Base-by-base conservation (phyloP, 92 coral and sea anemone genomes). In the Galaxea fascicularis region DNA sequence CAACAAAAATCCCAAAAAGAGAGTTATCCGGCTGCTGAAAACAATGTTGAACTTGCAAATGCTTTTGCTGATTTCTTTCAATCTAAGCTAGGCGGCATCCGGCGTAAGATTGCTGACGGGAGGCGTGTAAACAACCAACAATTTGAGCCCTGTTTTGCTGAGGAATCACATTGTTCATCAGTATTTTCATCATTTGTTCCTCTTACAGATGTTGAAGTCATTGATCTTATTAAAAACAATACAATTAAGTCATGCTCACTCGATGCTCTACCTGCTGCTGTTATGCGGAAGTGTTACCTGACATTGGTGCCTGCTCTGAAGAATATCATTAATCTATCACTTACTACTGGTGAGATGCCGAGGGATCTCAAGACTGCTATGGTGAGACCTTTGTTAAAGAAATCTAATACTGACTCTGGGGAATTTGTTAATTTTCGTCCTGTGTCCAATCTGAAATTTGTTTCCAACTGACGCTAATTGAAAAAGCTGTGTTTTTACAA, bases 361-460 rank as follows among this genome's bases (percentile, higher is more conserved):
- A n/a, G 60, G 22, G 65, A 73, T 41, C 66, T 87, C 39, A 87
- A 80, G 82, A 41, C 73, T 71, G 90, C 90, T 39, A 58, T 87
- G 59, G 22, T 73, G 51, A 10, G 39, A 27, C 90, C 86, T 21
- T 17, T 86, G 14, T 76, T 84, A 27, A 86, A 86, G 76, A 86
- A 65, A 69, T 22, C 60, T 4, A 86, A 67, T 39, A 53, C 76
- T n/a, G 78, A 85, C 30, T 52, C 49, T 75, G 89, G 46, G 9
- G 29, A 25, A 28, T 86, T 86, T 29, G 26, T 28, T 9, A 86
- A 65, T 64, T 86, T 66, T 45, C 15, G 90, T 1, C 80, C 80
- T 0, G n/a, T n/a, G n/a, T n/a, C n/a, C n/a, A n/a, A n/a, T n/a
- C n/a, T n/a, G n/a, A n/a, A n/a, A n/a, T n/a, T 70, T 78, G 58